Evolutionary conservation across 2,888 invertebrate genomes (phyloP).

Genomic region (Drosophila imparisetae): DNA sequence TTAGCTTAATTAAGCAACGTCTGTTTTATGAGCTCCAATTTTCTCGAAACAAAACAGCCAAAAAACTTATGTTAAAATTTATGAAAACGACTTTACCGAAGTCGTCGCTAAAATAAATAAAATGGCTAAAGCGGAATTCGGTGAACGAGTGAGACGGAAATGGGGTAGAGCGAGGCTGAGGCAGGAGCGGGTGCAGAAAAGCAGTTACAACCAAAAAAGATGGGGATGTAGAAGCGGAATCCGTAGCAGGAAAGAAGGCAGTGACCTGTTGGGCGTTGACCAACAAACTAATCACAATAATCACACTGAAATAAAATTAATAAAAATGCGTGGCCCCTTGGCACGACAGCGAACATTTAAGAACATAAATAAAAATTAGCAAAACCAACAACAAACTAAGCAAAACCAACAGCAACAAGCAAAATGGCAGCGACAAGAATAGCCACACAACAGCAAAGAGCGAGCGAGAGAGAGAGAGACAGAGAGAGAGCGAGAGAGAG

Average conservation of each 20-base stretch:
- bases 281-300: constrained; percentile 81
- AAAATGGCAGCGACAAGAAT: constrained; percentile 16
- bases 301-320: constrained; percentile 82
- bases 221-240: constrained; percentile 9
- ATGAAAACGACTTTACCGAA: constrained; percentile 75
- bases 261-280: constrained; percentile 39
- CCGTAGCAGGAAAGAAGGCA: background rate
- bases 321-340: constrained; percentile 79
- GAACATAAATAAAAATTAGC: constrained; percentile 82
- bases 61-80: constrained; percentile 63
- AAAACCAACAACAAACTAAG: constrained; percentile 67
- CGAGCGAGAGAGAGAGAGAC: background rate
- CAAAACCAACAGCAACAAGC: constrained; percentile 44
- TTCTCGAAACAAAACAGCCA: constrained; percentile 51
- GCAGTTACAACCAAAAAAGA: constrained; percentile 21
- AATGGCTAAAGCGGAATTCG: constrained; percentile 18
- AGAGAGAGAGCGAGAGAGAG: background rate
- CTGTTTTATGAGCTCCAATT: constrained; percentile 68
- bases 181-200: background rate
- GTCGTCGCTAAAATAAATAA: constrained; percentile 72
- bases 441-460: background rate
- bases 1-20: constrained; percentile 70
- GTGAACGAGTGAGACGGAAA: background rate
- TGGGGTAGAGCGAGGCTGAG: background rate
- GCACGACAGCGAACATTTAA: constrained; percentile 75